These are phyloP conservation scores for Sinopyrophorus schimmeli DNA, from an alignment of 2,888 invertebrate species.

Conservation along the genomic window DNA sequence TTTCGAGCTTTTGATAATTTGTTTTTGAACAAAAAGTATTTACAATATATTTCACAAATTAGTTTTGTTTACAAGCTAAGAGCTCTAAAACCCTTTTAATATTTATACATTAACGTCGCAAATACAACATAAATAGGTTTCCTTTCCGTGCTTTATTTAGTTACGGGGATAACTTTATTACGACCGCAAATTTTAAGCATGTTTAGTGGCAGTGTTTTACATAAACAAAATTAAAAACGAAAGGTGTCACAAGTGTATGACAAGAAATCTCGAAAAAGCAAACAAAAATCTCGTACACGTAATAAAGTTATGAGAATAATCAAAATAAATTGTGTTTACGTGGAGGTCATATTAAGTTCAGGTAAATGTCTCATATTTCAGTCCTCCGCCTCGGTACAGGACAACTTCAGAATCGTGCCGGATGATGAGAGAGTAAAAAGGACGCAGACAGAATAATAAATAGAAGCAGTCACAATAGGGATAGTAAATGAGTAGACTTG, in stretches of 20 bases:
- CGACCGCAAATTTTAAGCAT: too few relatives aligned
- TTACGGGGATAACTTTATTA: too few relatives aligned
- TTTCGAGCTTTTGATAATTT: too few relatives aligned
- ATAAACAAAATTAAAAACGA: too few relatives aligned
- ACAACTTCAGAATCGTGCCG: conserved; percentile 16
- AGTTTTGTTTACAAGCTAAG: too few relatives aligned
- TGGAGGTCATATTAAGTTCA: conserved; percentile 27
- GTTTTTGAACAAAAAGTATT: too few relatives aligned
- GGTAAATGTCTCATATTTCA: conserved; percentile 29
- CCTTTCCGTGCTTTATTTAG: too few relatives aligned
- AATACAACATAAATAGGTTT: too few relatives aligned
- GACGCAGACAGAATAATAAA: conserved; percentile 23
- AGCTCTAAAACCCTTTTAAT: too few relatives aligned
- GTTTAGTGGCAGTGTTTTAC: too few relatives aligned
- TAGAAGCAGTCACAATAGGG: conserved; percentile 17
- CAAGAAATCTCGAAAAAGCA: conserved; percentile 10
- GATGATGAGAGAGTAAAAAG: conserved; percentile 25
- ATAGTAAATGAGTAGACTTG: conserved; percentile 17
- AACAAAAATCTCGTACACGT: conserved; percentile 24
- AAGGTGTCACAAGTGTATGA: conserved; percentile 14
- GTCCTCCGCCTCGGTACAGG: conserved; percentile 14
- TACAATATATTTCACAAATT: too few relatives aligned
- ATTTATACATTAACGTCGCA: too few relatives aligned
- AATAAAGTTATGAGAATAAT: conserved; percentile 29
- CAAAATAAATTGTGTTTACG: conserved; percentile 29